phyloP scores from a whole-genome alignment of 2,888 invertebrate genomes.

The Scaptomyza caliginosa region DNA sequence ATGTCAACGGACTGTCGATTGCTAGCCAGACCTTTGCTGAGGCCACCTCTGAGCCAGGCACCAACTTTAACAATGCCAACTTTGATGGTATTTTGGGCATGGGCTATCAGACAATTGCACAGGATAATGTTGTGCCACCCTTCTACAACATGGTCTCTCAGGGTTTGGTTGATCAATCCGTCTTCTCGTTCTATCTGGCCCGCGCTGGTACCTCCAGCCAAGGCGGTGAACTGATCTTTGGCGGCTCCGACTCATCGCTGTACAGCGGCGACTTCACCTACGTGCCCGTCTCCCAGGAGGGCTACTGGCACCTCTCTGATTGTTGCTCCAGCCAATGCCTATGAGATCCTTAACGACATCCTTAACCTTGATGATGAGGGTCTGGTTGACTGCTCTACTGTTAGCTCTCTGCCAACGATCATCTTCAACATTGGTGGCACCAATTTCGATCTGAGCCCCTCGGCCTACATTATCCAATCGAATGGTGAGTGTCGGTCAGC shows the following conservation, averaged over 20 bases:
- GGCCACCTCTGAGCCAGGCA: conserved; percentile 95
- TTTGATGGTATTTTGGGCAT: conserved; percentile 98
- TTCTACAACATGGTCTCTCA: conserved; percentile 96
- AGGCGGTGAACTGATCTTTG: conserved; percentile 92
- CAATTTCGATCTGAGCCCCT: conserved; percentile 89
- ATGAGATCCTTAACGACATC: conserved; percentile 15
- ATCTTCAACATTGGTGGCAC: conserved; percentile 90
- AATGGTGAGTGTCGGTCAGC: conserved; percentile 93
- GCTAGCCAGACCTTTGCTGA: conserved; percentile 95
- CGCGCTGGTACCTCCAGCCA: conserved; percentile 84
- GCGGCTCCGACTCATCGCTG: conserved; percentile 96
- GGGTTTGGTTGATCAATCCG: conserved; percentile 87
- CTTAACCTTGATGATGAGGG: conserved; percentile 39
- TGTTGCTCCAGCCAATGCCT: conserved; percentile 85
- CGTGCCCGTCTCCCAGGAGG: conserved; percentile 90
- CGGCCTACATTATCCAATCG: conserved; percentile 88
- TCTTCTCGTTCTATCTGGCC: conserved; percentile 97
- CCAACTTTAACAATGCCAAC: conserved; percentile 96
- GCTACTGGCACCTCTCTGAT: conserved; percentile 99
- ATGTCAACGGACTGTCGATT: conserved; percentile 88
- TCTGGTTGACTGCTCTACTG: conserved; percentile 89
- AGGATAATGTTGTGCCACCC: conserved; percentile 93
- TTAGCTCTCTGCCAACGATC: conserved; percentile 91
- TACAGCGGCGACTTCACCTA: conserved; percentile 88
- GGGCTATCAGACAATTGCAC: conserved; percentile 93